phyloP scores from a whole-genome alignment of 2,888 invertebrate genomes.

The Himalopsyche anomala region DNA sequence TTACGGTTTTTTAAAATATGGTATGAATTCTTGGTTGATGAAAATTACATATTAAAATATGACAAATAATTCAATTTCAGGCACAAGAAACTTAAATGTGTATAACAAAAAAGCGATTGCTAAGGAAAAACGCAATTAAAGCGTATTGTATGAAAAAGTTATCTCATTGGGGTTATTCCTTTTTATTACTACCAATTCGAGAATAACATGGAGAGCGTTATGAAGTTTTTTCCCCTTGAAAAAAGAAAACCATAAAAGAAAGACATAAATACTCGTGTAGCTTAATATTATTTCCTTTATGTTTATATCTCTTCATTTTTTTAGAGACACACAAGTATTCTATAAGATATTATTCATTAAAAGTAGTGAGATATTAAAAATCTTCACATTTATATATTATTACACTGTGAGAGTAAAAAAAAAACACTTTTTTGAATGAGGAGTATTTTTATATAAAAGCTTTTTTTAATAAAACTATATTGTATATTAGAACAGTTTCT shows the following conservation, averaged over 20 bases:
- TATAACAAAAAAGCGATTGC: not conserved
- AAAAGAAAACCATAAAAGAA: slow-evolving; percentile 50
- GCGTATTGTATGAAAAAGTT: slow-evolving; percentile 6
- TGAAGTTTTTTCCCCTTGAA: slow-evolving; percentile 46
- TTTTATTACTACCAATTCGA: slow-evolving; percentile 62
- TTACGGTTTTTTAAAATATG: no score
- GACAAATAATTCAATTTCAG: not conserved
- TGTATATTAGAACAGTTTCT: no score
- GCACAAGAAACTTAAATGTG: not conserved
- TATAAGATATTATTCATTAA: not conserved
- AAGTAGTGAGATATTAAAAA: not conserved
- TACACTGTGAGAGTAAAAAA: no score
- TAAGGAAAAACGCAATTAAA: slow-evolving; percentile 7
- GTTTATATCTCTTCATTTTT: slow-evolving; percentile 3
- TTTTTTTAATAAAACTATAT: no score
- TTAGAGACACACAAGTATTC: not conserved
- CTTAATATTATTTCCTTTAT: slow-evolving; percentile 59
- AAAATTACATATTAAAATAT: no score
- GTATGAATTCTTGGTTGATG: no score
- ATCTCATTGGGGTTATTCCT: slow-evolving; percentile 51
- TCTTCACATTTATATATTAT: no score
- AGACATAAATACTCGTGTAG: slow-evolving; percentile 55
- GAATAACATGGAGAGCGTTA: slow-evolving; percentile 57
- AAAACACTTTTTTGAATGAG: no score
- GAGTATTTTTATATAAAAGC: no score